A percentile compares a stretch with the other conserved stretches of the same genome.
Conservation (phyloP, 1,140 invertebrate species). For the Cotesia chilonis region DNA sequence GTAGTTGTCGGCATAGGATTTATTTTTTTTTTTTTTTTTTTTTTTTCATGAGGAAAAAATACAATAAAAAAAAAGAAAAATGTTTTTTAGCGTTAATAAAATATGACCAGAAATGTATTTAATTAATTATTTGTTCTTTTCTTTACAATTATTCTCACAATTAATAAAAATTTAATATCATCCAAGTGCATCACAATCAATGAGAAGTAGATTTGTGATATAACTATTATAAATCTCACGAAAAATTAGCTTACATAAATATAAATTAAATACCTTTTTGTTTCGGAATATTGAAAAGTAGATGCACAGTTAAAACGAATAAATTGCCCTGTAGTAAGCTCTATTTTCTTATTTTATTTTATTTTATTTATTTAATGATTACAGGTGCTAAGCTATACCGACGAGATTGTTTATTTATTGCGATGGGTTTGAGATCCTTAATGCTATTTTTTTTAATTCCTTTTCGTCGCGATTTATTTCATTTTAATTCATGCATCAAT, state of each 20-base stretch:
- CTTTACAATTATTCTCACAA: no score
- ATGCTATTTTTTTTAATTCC: conserved; percentile 10
- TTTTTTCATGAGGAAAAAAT: no score
- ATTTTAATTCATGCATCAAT: conserved; percentile 20
- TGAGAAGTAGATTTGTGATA: no score
- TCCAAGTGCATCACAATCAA: no score
- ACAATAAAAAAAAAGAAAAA: no score
- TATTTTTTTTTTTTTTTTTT: no score
- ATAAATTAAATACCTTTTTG: conserved; percentile 39
- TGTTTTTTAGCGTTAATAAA: no score
- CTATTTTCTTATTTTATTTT: conserved; percentile 33
- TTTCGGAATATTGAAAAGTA: conserved; percentile 26
- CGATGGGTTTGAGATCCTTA: conserved; percentile 41
- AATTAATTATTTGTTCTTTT: no score
- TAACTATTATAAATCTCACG: conserved; percentile 19
- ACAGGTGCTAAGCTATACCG: conserved; percentile 44
- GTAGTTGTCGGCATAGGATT: no score
- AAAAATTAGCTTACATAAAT: conserved; percentile 24
- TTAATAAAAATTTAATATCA: no score
- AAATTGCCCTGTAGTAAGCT: conserved; percentile 40
- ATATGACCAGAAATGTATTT: no score
- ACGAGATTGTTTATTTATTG: conserved; percentile 43
- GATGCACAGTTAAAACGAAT: conserved; percentile 35
- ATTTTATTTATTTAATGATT: conserved; percentile 33
- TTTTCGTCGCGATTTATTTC: neutral